phyloP scores from a whole-genome alignment of 2,113 vertebrate genomes.

The Pandion haliaetus region DNA sequence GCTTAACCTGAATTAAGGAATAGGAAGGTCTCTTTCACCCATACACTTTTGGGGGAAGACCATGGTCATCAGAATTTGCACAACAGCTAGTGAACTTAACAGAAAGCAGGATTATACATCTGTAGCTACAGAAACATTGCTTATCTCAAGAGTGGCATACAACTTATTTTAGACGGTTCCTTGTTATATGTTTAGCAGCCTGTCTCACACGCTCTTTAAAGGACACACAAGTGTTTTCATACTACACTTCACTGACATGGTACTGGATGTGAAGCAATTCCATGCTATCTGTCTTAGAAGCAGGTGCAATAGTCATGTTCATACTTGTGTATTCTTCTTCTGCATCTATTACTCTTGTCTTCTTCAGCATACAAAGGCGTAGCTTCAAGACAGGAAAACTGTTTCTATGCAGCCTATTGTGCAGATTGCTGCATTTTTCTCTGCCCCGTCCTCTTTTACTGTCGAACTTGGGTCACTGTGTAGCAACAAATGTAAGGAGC shows the following conservation, averaged over 20 bases:
- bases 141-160: not conserved
- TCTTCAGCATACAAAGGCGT: not conserved
- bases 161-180: not conserved
- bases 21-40: not conserved
- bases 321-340: not conserved
- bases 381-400: not conserved
- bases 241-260: not conserved
- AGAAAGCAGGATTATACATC: not conserved
- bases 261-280: not conserved
- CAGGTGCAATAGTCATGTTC: not conserved
- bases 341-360: not conserved
- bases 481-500: not conserved
- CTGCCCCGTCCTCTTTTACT: not conserved
- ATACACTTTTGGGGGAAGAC: not conserved
- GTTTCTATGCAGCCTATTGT: not conserved
- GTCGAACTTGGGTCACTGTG: fast-evolving
- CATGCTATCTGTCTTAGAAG: not conserved
- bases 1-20: not conserved
- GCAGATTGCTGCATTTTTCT: not conserved
- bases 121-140: not conserved
- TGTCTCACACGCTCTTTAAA: not conserved
- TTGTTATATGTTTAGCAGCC: not conserved
- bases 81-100: not conserved
- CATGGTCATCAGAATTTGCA: not conserved
- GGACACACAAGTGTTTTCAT: not conserved